Percentiles rank a stretch among this genome's conserved stretches.
These are phyloP conservation scores for Nasua narica DNA, from an alignment of 2,797 vertebrate genomes.

Conservation along the genomic window DNA sequence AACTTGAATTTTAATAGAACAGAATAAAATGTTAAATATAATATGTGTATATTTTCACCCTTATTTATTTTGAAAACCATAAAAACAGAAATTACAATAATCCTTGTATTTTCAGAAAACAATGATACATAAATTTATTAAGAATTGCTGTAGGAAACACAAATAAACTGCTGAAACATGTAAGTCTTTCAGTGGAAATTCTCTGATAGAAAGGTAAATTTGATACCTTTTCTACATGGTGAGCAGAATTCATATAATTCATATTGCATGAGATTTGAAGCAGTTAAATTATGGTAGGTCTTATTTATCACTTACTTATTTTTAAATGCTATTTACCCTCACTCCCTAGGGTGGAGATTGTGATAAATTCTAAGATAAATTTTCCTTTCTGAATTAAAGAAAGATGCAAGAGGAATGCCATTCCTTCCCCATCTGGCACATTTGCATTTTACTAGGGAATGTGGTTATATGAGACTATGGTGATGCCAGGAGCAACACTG, in stretches of 20 bases:
- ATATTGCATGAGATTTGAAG: not conserved
- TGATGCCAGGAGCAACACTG: not conserved
- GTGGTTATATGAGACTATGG: not conserved
- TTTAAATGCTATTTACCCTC: not conserved
- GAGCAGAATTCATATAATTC: not conserved
- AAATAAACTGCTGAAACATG: not conserved
- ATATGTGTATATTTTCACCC: not conserved
- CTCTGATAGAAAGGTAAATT: not conserved
- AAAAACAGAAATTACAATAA: not conserved
- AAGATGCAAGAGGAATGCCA: not conserved
- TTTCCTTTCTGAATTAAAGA: not conserved
- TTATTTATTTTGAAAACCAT: not conserved
- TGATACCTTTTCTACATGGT: not conserved
- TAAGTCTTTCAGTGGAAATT: not conserved
- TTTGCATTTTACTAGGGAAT: not conserved
- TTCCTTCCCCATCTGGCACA: not conserved
- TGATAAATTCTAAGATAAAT: not conserved
- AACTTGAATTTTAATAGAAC: not conserved
- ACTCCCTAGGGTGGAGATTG: not conserved
- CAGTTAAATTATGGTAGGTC: not conserved
- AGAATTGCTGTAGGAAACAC: not conserved
- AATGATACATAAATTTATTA: not conserved
- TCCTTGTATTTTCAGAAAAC: not conserved
- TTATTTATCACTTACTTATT: not conserved
- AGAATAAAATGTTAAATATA: not conserved